Base-by-base conservation (phyloP, 2,888 invertebrate genomes). In the Heteropelma amictum region DNA sequence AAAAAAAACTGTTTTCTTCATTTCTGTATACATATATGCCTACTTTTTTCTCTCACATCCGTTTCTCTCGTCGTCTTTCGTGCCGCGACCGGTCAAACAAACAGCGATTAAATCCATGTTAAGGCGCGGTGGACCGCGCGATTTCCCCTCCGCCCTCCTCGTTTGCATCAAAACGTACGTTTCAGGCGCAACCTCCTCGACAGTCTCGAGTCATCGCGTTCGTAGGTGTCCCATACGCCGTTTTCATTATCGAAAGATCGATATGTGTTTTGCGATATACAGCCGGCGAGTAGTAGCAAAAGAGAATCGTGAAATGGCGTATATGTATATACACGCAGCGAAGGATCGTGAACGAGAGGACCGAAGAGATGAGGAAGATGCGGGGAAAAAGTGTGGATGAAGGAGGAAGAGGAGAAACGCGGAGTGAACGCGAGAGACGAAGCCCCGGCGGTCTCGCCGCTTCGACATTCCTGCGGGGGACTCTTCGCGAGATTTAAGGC, bases 401-500 rank as follows among this genome's bases (percentile, higher is more conserved):
- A 47, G 8, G 70, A 71, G n/a, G 54, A 72, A 30, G 40, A 38
- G 53, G 47, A 64, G 51, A 33, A 30, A 17, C 35, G 53, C 28
- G 68, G 53, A 51, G 61, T 69, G 60, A 61, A 60, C 61, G 63
- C 61, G 63, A 71, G 64, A 51, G 72, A 69, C 71, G 75, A 72
- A 67, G 72, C 56, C 72, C 61, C 67, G 67, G 58, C 67, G 67
- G 70, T 72, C 75, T 67, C 75, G 67, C 69, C 69, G 74, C 69
- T 65, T 74, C 69, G 80, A 78, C 81, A 83, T 83, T 83, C 82
- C 80, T 80, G 68, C 74, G 63, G 60, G 74, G 69, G 69, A 69
- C 53, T 72, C 74, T 65, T 56, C 23, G 53, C 63, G 75, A 83
- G 83, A 83, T 83, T 80, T 82, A 83, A 81, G 83, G 79, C 73